Base-by-base conservation (phyloP, 2,113 vertebrate genomes). In the Cichladusa arquata region DNA sequence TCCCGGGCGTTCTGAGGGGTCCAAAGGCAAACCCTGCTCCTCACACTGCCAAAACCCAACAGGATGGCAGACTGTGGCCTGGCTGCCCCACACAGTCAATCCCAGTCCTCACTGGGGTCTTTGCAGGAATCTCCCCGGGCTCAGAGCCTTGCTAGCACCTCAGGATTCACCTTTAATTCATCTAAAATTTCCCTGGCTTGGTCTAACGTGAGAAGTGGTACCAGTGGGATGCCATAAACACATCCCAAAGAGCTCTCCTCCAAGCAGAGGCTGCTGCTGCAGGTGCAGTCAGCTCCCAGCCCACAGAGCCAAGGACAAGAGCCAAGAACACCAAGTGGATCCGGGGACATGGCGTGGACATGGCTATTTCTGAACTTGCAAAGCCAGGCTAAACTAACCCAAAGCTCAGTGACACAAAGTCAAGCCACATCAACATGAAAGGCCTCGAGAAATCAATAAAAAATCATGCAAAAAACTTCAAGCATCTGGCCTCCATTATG, bases 281-380 rank as follows among this genome's bases (percentile, higher is more conserved):
- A 53, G 85, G 33, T n/a, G 24, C 77, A 88, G 74, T 25, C 79
- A 69, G 29, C 54, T 70, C 42, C 64, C 77, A 67, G 45, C 31
- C 50, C 45, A 14, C 42, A n/a, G 51, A 74, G 38, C 60, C 81
- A 79, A 64, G 87, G 60, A 65, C 34, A 24, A 88, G 58, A 1
- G 65, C 61, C 82, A 74, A 62, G 82, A 74, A 84, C 3, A 1
- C 1, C 0, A 16, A 17, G 36, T 5, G 64, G 53, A 62, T 24
- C 50, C 0, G 1, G 70, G 66, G 73, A 76, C 66, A n/a, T 0
- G 7, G 38, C 4, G 53, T 56, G 78, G 51, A 20, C 53, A 38
- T 0, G 33, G 74, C 66, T 51, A 4, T 29, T 42, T 25, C 61
- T 45, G 80, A 76, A 47, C 65, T 28, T 0, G 0, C 65, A 62